These are phyloP conservation scores for Pomacea maculata DNA, from an alignment of 1,140 invertebrate species.

Conservation along the genomic window DNA sequence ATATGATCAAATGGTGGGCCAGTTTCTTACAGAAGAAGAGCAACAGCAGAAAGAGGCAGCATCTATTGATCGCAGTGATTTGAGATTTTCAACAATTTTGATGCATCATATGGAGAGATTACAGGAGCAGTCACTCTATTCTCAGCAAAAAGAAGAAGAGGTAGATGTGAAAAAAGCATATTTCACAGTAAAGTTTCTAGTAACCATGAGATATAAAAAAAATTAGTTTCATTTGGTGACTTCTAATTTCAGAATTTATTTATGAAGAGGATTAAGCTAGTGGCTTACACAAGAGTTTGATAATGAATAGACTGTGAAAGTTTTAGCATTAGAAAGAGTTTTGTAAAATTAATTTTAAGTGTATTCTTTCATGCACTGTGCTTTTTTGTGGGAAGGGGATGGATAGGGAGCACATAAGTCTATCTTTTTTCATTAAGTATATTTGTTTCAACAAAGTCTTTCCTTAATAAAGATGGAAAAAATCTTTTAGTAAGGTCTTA, in stretches of 20 bases:
- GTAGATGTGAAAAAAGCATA: conserved; percentile 45
- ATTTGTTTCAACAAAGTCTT: no score
- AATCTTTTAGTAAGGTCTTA: no score
- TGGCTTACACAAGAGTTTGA: neutral
- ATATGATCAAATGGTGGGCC: conserved; percentile 88
- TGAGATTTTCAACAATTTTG: conserved; percentile 64
- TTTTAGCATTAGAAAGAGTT: no score
- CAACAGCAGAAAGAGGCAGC: conserved; percentile 66
- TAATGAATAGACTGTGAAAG: no score
- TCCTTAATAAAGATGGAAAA: no score
- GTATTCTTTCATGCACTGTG: no score
- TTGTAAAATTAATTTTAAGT: no score
- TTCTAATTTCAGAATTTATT: neutral
- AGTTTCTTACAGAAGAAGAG: conserved; percentile 82
- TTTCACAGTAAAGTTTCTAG: neutral
- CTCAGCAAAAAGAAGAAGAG: conserved; percentile 73
- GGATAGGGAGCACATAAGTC: no score
- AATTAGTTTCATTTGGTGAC: neutral
- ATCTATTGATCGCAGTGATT: conserved; percentile 46
- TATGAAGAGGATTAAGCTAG: neutral
- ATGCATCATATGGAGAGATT: conserved; percentile 69
- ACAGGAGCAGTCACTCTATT: conserved; percentile 71
- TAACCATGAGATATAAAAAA: neutral
- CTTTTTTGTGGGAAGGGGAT: no score
- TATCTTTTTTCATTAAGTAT: no score